Base-by-base conservation (phyloP, 2,113 vertebrate species). In the Bubo bubo region DNA sequence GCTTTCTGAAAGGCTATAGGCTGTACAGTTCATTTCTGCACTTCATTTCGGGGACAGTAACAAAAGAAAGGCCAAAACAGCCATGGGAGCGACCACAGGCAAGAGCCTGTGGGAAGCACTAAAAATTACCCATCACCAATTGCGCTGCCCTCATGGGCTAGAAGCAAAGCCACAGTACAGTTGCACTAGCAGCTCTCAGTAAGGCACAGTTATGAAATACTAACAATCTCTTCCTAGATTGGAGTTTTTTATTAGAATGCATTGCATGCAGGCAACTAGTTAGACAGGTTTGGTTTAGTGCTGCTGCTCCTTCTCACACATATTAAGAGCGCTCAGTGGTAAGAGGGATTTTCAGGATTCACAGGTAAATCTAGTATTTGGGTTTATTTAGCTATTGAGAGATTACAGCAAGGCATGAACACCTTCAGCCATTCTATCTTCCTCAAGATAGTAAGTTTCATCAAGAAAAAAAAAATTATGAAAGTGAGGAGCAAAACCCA, bases 261-360 rank as follows among this genome's bases (percentile, higher is more conserved):
- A 64, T 9, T n/a, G 56, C 52, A 85, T n/a, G 56, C 52, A 85
- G 49, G 45, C 66, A 96, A 86, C 90, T 79, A 73, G 93, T 82
- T 64, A 70, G 58, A 85, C 84, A 63, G 58, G 87, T 90, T 58
- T 24, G 52, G 43, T 73, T 91, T 84, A 81, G 56, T 74, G 79
- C 93, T 95, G 52, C 83, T 90, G 64, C 62, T 85, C 20, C n/a
- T 67, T 35, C 56, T 86, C 77, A 79, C 27, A 22, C 19, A 35
- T 6, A 35, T 2, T 64, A 59, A 49, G 11, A 64, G 13, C 34
- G 37, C 17, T 50, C 14, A 53, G 47, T 23, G 66, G 35, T 56
- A 88, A 62, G 4, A 72, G 28, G 30, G 4, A 26, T 56, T 68
- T 88, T 88, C 56, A 60, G 72, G 59, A 86, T 74, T 53, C 17